phyloP scores from a whole-genome alignment of 2,888 invertebrate species.

The Subacronicta megacephala region DNA sequence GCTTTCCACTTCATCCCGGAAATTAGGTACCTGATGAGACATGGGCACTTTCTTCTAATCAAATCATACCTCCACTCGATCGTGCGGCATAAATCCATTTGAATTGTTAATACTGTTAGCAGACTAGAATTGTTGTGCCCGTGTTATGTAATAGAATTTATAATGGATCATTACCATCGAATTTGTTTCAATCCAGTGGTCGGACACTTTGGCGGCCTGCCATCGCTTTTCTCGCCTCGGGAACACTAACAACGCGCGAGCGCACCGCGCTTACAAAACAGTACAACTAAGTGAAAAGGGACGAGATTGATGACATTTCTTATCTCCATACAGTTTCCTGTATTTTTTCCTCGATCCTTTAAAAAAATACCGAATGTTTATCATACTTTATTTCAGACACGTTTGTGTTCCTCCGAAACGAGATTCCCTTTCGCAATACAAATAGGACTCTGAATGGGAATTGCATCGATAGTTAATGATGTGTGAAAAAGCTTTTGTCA shows the following conservation, averaged over 20 bases:
- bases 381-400: slow-evolving; percentile 33
- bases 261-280: slow-evolving; percentile 16
- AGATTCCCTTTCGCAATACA: slow-evolving; percentile 12
- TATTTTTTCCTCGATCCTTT: slow-evolving; percentile 37
- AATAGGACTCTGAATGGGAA: slow-evolving; percentile 21
- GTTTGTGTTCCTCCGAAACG: slow-evolving; percentile 17
- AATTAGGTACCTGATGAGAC: slow-evolving; percentile 39
- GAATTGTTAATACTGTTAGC: slow-evolving; percentile 25
- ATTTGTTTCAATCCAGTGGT: slow-evolving; percentile 33
- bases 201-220: slow-evolving; percentile 31
- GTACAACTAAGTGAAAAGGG: slow-evolving; percentile 46
- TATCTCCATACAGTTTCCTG: slow-evolving; percentile 40
- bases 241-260: slow-evolving; percentile 1
- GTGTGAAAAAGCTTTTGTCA: slow-evolving; percentile 38
- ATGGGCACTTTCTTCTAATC: slow-evolving; percentile 36
- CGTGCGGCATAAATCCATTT: slow-evolving; percentile 36
- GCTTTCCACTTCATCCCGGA: slow-evolving; percentile 31
- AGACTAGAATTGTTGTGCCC: slow-evolving; percentile 5
- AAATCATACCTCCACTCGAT: slow-evolving; percentile 34
- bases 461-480: slow-evolving; percentile 38
- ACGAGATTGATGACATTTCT: slow-evolving; percentile 48
- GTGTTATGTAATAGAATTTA: slow-evolving; percentile 28
- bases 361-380: slow-evolving; percentile 27
- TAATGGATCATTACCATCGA: slow-evolving; percentile 37
- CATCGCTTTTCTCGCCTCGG: slow-evolving; percentile 3